These are phyloP conservation scores for Amphiprion clarkii DNA, from an alignment of 2,797 vertebrate genomes.

Conservation along the genomic window DNA sequence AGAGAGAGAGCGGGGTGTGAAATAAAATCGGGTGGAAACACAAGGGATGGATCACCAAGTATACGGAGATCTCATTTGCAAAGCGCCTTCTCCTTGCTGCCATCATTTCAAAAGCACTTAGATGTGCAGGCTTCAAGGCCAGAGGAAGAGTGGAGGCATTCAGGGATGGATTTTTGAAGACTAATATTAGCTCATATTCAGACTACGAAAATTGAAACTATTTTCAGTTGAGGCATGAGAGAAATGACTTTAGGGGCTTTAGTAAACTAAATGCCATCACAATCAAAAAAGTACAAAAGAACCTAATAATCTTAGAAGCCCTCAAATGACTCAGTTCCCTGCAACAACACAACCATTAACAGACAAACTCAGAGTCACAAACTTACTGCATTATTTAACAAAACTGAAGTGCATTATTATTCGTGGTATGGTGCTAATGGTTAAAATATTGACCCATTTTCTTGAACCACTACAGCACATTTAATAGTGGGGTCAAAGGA, in stretches of 20 bases:
- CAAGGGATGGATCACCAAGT: slow-evolving; percentile 64
- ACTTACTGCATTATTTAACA: slow-evolving; percentile 41
- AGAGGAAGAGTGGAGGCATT: slow-evolving; percentile 60
- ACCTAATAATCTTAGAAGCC: slow-evolving; percentile 43
- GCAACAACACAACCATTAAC: slow-evolving; percentile 30
- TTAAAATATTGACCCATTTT: slow-evolving; percentile 21
- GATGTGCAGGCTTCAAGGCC: slow-evolving; percentile 77
- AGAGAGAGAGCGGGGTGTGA: slow-evolving; percentile 4
- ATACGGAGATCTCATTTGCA: slow-evolving; percentile 75
- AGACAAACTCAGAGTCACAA: slow-evolving; percentile 29
- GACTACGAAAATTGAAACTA: slow-evolving; percentile 61
- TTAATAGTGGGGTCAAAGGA: slow-evolving; percentile 13
- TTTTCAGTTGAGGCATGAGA: slow-evolving; percentile 53
- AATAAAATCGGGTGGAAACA: slow-evolving; percentile 60
- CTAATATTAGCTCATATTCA: slow-evolving; percentile 77
- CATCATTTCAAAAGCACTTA: slow-evolving; percentile 78
- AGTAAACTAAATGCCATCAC: slow-evolving; percentile 55
- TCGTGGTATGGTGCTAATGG: background rate
- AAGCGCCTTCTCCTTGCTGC: slow-evolving; percentile 63
- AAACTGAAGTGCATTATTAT: slow-evolving; percentile 24
- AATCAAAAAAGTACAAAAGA: slow-evolving; percentile 47
- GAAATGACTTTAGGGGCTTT: slow-evolving; percentile 54
- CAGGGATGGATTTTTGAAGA: slow-evolving; percentile 67
- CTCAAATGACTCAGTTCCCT: slow-evolving; percentile 41
- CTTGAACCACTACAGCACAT: background rate